Evolutionary conservation across 2,797 vertebrate genomes (phyloP).

Genomic region (Taeniopygia guttata): DNA sequence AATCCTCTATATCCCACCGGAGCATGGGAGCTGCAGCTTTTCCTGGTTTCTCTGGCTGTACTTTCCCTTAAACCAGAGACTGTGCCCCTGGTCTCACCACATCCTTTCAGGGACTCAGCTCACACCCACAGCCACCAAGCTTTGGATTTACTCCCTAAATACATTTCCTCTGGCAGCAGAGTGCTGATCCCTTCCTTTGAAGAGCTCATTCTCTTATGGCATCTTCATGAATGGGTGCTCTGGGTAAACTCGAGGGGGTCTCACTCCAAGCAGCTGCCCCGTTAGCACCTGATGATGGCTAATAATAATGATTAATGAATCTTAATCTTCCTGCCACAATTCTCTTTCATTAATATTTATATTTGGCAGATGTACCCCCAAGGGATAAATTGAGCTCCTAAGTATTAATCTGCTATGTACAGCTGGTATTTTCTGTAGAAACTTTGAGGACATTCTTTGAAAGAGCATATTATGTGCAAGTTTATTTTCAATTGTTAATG

Average conservation of each 20-base stretch:
- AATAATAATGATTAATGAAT: conserved; percentile 59
- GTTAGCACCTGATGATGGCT: conserved; percentile 30
- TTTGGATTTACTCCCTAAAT: neutral
- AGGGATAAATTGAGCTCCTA: conserved; percentile 13
- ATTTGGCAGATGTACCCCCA: conserved; percentile 62
- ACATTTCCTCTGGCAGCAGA: neutral
- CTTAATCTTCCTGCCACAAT: conserved; percentile 36
- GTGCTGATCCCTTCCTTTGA: neutral
- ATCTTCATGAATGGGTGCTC: neutral
- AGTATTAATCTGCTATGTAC: conserved; percentile 15
- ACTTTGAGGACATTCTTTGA: conserved; percentile 19
- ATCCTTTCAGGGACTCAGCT: neutral
- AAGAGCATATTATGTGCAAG: neutral
- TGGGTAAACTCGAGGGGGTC: neutral
- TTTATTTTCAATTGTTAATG: conserved; percentile 4
- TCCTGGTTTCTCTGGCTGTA: neutral
- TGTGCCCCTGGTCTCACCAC: neutral
- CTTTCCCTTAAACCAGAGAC: neutral
- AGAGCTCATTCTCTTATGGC: neutral
- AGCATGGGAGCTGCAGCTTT: conserved; percentile 1
- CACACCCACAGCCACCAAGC: neutral
- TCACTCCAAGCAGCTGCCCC: neutral
- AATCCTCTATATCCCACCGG: neutral
- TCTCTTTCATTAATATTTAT: conserved; percentile 57
- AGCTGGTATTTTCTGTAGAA: conserved; percentile 47